Evolutionary conservation across 1,140 invertebrate species (phyloP).

Genomic region (Drosophila kohkoa): DNA sequence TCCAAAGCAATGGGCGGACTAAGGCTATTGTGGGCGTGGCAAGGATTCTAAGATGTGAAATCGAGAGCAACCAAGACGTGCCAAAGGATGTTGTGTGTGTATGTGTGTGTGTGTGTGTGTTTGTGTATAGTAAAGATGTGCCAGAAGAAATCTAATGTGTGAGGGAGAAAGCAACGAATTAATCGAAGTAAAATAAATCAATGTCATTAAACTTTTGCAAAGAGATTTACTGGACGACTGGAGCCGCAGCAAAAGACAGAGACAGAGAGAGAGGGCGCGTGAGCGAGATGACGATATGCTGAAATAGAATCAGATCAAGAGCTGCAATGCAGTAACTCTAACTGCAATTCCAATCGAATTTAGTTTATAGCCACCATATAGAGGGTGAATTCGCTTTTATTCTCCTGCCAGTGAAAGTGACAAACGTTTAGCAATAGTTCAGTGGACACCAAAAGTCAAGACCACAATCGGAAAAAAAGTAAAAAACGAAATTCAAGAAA

Average conservation of each 20-base stretch:
- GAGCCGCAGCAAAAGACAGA: background rate
- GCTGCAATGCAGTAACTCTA: slow-evolving; percentile 2
- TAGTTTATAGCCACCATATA: slow-evolving; percentile 40
- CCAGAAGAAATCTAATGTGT: background rate
- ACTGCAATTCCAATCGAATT: slow-evolving; percentile 51
- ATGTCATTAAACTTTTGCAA: slow-evolving; percentile 75
- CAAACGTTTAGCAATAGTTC: slow-evolving; percentile 72
- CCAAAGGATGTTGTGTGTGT: slow-evolving; percentile 49
- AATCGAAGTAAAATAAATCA: slow-evolving; percentile 84
- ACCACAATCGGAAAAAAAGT: slow-evolving; percentile 20
- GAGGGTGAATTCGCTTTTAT: background rate
- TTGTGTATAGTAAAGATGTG: slow-evolving; percentile 20
- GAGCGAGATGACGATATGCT: background rate
- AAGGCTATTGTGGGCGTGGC: slow-evolving; percentile 26
- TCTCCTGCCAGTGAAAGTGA: slow-evolving; percentile 41
- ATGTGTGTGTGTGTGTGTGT: background rate
- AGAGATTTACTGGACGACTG: slow-evolving; percentile 66
- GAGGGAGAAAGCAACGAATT: slow-evolving; percentile 68
- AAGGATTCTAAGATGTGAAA: slow-evolving; percentile 60
- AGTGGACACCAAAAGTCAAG: slow-evolving; percentile 66
- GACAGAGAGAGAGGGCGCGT: background rate
- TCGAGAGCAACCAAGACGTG: slow-evolving; percentile 70
- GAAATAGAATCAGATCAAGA: slow-evolving; percentile 15
- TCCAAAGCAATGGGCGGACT: slow-evolving; percentile 36
- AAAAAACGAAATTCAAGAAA: slow-evolving; percentile 18